phyloP scores from a whole-genome alignment of 1,140 invertebrate genomes.

The Drosophila sp. region DNA sequence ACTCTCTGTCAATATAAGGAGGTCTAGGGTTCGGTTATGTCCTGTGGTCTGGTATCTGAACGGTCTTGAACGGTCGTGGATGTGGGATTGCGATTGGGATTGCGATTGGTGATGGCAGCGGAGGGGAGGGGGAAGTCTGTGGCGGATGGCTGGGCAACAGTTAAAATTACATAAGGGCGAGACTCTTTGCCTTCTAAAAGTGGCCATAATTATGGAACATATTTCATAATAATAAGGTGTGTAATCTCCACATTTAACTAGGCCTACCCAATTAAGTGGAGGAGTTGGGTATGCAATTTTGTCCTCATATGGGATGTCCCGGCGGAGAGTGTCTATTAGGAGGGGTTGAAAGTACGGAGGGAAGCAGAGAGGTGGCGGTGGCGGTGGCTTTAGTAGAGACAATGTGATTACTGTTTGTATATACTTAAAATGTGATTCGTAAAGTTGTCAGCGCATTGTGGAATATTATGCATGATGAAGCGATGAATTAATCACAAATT shows the following conservation, averaged over 20 bases:
- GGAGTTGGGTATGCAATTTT: background rate
- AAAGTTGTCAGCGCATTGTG: conserved; percentile 29
- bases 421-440: conserved; percentile 58
- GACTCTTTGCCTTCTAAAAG: conserved; percentile 38
- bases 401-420: conserved; percentile 46
- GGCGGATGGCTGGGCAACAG: conserved; percentile 13
- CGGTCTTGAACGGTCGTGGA: background rate
- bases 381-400: background rate
- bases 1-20: conserved; percentile 51
- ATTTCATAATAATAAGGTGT: conserved; percentile 80
- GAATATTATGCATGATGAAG: background rate
- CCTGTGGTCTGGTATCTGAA: conserved; percentile 18
- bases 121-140: background rate
- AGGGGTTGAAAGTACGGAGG: too few species aligned
- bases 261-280: conserved; percentile 52
- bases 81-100: background rate
- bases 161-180: conserved; percentile 73
- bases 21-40: conserved; percentile 41
- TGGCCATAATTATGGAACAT: conserved; percentile 72
- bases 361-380: too few species aligned
- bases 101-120: conserved; percentile 5
- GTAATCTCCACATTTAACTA: conserved; percentile 74
- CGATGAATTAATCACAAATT: conserved; percentile 28
- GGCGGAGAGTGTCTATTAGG: too few species aligned
- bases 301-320: conserved; percentile 17